Conservation (phyloP, 2,113 vertebrate genomes). For the Vulpes vulpes region DNA sequence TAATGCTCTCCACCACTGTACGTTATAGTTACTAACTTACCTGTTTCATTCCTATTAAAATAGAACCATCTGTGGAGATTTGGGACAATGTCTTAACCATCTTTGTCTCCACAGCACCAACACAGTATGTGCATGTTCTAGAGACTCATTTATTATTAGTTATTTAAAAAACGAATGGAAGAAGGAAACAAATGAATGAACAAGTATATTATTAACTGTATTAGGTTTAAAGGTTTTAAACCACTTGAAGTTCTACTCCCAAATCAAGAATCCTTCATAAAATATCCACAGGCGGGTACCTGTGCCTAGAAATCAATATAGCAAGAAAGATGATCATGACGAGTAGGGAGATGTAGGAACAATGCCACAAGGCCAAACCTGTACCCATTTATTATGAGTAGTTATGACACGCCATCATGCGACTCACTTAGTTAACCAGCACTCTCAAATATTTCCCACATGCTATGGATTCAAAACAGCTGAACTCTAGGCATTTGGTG, state of each 20-base stretch:
- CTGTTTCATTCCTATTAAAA: background rate
- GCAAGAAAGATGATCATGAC: background rate
- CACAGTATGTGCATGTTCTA: background rate
- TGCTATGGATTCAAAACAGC: background rate
- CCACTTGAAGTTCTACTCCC: background rate
- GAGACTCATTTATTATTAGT: background rate
- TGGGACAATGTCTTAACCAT: background rate
- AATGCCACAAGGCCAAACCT: background rate
- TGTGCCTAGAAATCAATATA: background rate
- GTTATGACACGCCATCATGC: background rate
- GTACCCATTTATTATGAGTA: background rate
- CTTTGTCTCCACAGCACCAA: background rate
- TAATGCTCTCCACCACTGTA: background rate
- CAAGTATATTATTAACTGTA: background rate
- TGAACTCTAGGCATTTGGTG: background rate
- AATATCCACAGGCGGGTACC: background rate
- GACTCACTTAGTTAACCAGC: background rate
- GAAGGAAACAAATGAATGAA: background rate
- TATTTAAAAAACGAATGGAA: background rate
- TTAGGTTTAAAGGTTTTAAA: background rate
- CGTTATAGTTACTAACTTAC: background rate
- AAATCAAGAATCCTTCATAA: conserved; percentile 21
- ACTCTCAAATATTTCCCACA: background rate
- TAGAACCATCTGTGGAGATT: background rate
- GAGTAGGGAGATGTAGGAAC: background rate